A percentile compares a stretch with the other conserved stretches of the same genome.
phyloP scores from a whole-genome alignment of 2,113 vertebrate species.

The Brienomyrus brachyistius region DNA sequence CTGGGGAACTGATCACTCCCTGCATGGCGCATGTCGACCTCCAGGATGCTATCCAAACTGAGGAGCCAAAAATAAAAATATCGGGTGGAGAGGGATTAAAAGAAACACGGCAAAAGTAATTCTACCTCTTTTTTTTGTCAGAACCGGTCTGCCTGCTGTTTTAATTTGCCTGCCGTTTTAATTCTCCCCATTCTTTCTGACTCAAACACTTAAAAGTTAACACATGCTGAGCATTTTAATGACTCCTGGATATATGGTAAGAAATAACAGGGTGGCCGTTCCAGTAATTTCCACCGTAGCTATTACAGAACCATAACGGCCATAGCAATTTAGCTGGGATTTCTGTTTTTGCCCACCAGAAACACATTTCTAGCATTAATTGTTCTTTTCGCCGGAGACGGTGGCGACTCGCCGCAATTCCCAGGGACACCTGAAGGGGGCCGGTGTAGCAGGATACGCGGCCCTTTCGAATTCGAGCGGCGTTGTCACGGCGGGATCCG shows the following conservation, averaged over 20 bases:
- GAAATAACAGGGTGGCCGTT: neutral
- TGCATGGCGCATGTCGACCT: neutral
- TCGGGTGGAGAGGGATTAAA: no score
- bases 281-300: neutral
- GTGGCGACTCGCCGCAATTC: neutral
- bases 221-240: constrained; percentile 22
- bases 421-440: neutral
- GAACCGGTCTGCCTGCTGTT: neutral
- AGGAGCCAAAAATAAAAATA: neutral
- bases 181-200: neutral
- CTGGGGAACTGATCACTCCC: no score
- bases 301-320: neutral
- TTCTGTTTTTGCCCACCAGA: neutral
- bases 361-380: neutral
- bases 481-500: neutral
- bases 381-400: neutral
- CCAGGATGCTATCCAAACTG: neutral
- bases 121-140: neutral
- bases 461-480: neutral
- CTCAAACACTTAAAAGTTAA: constrained; percentile 15
- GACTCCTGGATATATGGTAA: neutral
- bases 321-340: neutral
- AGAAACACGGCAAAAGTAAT: neutral
- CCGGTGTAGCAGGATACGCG: no score
- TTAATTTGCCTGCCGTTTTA: neutral